Percentiles rank a stretch among this genome's conserved stretches.
phyloP scores from a whole-genome alignment of 1,140 invertebrate genomes.

The Drosophila pachea region DNA sequence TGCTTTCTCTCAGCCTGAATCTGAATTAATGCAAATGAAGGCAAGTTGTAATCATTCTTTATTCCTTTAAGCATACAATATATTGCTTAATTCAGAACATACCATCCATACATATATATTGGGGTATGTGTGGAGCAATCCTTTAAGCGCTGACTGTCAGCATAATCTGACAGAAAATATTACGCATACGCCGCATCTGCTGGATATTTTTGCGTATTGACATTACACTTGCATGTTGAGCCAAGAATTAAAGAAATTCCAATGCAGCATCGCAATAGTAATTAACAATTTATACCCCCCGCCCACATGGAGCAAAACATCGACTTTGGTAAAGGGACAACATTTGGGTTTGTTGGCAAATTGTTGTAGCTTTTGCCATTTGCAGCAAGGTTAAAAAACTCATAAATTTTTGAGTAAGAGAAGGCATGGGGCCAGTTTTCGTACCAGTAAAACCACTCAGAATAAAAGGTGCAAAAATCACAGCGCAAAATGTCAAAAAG shows the following conservation, averaged over 20 bases:
- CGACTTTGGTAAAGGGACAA: slow-evolving; percentile 8
- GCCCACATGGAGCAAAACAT: neutral
- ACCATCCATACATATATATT: neutral
- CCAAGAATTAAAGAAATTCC: slow-evolving; percentile 13
- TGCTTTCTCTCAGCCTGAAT: too few relatives aligned
- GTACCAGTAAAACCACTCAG: slow-evolving; percentile 41
- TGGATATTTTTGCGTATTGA: slow-evolving; percentile 8
- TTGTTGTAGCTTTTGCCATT: slow-evolving; percentile 20
- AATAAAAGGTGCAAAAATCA: slow-evolving; percentile 50
- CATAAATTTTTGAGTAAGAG: slow-evolving; percentile 39
- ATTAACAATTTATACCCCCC: slow-evolving; percentile 40
- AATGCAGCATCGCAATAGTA: slow-evolving; percentile 29
- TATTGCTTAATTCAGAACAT: neutral
- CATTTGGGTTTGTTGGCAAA: slow-evolving; percentile 26
- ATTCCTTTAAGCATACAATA: neutral
- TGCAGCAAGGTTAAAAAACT: slow-evolving; percentile 48
- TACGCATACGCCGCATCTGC: slow-evolving; percentile 7
- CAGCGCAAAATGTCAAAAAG: slow-evolving; percentile 42
- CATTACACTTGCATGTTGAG: slow-evolving; percentile 6
- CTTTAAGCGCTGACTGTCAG: neutral
- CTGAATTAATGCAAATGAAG: neutral
- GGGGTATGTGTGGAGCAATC: neutral
- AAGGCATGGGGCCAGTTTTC: slow-evolving; percentile 6
- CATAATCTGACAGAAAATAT: slow-evolving; percentile 3
- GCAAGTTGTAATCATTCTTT: neutral